Conservation (phyloP, 2,888 invertebrate species). For the Lycia hirtaria region DNA sequence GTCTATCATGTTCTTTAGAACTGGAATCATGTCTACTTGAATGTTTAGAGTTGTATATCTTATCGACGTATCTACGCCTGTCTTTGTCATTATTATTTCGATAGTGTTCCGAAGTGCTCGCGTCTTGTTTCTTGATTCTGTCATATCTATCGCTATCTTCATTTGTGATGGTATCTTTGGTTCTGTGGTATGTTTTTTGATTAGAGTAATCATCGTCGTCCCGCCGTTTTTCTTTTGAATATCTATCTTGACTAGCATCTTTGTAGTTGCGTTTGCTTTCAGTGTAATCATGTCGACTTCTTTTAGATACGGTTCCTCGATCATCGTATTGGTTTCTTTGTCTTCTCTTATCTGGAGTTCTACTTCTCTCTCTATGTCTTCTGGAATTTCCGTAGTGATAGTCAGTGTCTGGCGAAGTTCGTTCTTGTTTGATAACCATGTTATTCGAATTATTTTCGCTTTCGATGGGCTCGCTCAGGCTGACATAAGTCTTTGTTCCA, state of each 20-base stretch:
- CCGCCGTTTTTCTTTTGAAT: conserved; percentile 8
- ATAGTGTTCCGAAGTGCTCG: conserved; percentile 1
- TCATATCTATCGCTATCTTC: not conserved
- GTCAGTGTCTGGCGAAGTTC: conserved; percentile 22
- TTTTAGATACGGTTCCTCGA: not conserved
- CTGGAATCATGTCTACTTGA: not conserved
- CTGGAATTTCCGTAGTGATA: not conserved
- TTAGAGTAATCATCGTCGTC: not conserved
- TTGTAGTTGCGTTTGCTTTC: conserved; percentile 1
- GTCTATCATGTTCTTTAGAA: conserved; percentile 5
- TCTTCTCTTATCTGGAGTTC: conserved; percentile 5
- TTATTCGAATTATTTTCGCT: not conserved
- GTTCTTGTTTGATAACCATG: conserved; percentile 33
- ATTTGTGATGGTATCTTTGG: not conserved
- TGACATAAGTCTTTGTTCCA: conserved; percentile 27
- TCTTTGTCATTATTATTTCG: not conserved
- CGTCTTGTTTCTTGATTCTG: not conserved
- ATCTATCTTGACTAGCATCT: not conserved
- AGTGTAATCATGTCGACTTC: not conserved
- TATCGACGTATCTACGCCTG: not conserved
- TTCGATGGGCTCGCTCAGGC: conserved; percentile 10
- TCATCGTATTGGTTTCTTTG: conserved; percentile 2
- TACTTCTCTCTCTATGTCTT: conserved; percentile 26
- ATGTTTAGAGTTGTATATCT: not conserved
- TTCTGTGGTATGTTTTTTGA: not conserved